Conservation (phyloP, 64 coral and sea anemone genomes). For the Hydrozoanthus tunicans region DNA sequence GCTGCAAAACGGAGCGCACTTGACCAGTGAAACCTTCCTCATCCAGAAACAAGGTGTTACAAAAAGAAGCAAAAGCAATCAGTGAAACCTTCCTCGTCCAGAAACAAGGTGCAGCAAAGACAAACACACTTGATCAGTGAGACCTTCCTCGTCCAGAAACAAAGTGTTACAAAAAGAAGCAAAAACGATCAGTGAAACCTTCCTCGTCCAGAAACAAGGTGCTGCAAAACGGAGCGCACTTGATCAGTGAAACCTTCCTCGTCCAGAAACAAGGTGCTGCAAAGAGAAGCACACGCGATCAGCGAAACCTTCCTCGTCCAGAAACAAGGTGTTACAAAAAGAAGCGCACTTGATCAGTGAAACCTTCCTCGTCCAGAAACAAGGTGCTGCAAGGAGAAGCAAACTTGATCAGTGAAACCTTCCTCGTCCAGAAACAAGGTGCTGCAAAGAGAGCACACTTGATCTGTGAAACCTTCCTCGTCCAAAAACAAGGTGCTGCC, state of each 20-base stretch:
- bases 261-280: conserved; percentile 1
- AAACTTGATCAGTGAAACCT: neutral
- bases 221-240: neutral
- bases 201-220: conserved; percentile 67
- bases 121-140: neutral
- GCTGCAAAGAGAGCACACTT: neutral
- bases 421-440: neutral
- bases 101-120: neutral
- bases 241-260: neutral
- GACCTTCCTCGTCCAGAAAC: neutral
- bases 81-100: neutral
- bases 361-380: neutral
- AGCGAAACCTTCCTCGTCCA: neutral
- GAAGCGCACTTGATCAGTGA: neutral
- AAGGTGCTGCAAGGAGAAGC: neutral
- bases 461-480: neutral
- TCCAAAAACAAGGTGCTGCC: neutral
- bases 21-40: conserved; percentile 21
- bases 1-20: neutral
- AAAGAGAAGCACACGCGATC: neutral
- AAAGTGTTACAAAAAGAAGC: neutral
- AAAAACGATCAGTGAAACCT: neutral
- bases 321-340: neutral
- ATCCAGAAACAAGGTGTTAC: conserved; percentile 47
- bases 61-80: neutral